phyloP scores from a whole-genome alignment of 1,140 invertebrate genomes.

The Rhizoglyphus robini region DNA sequence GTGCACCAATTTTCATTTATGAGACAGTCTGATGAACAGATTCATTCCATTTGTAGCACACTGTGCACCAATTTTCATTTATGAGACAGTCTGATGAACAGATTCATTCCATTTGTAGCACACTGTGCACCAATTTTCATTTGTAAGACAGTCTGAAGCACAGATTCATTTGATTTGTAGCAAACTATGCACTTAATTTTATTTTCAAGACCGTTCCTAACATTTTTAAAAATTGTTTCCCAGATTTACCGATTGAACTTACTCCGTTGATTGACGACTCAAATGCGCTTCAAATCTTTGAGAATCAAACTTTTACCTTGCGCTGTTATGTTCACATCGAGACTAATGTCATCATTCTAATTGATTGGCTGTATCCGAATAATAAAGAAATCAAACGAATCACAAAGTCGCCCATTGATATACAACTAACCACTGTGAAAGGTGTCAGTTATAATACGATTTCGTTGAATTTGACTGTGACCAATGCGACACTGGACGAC shows the following conservation, averaged over 20 bases:
- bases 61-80: no score
- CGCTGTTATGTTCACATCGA: constrained; percentile 26
- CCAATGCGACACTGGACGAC: constrained; percentile 20
- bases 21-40: no score
- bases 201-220: no score
- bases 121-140: no score
- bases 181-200: no score
- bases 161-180: no score
- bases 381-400: neutral
- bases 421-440: neutral
- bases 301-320: constrained; percentile 25
- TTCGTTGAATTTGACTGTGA: constrained; percentile 21
- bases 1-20: no score
- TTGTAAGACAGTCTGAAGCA: no score
- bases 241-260: constrained; percentile 15
- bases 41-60: no score
- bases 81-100: no score
- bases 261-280: constrained; percentile 23
- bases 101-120: no score
- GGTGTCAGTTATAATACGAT: constrained; percentile 23
- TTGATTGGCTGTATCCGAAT: constrained; percentile 26
- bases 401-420: constrained; percentile 17
- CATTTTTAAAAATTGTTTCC: no score
- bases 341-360: constrained; percentile 22
- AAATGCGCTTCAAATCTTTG: constrained; percentile 20